A percentile compares a stretch with the other conserved stretches of the same genome.
phyloP scores from a whole-genome alignment of 2,888 invertebrate species.

The Plebejus argus region DNA sequence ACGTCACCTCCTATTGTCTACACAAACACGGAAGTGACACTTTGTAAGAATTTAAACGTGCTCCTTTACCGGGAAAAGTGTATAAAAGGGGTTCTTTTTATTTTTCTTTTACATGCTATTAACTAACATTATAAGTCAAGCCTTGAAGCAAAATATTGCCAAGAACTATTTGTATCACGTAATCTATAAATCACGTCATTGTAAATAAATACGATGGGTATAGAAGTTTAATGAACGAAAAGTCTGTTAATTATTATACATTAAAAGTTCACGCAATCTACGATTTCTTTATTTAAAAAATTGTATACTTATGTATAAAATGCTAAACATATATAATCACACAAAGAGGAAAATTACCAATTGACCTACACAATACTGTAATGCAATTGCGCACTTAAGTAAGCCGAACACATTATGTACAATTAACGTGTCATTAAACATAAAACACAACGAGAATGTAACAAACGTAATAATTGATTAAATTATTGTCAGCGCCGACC shows the following conservation, averaged over 20 bases:
- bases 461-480: not conserved
- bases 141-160: too few relatives aligned
- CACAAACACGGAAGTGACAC: not conserved
- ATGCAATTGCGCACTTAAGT: not conserved
- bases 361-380: not conserved
- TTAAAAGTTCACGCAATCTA: too few relatives aligned
- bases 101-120: not conserved
- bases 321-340: not conserved
- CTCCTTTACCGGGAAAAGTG: not conserved
- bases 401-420: not conserved
- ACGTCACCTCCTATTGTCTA: constrained; percentile 3
- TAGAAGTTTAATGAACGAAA: too few relatives aligned
- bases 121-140: too few relatives aligned
- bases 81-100: not conserved
- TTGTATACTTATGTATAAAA: too few relatives aligned
- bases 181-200: too few relatives aligned
- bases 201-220: too few relatives aligned
- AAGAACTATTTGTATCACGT: too few relatives aligned
- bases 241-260: too few relatives aligned
- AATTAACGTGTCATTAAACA: not conserved
- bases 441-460: not conserved
- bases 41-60: not conserved
- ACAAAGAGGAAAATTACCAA: not conserved
- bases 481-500: not conserved
- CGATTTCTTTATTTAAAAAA: too few relatives aligned